A percentile compares a stretch with the other conserved stretches of the same genome.
Evolutionary conservation across 1,140 invertebrate species (phyloP).

Genomic region (Cyphomyrmex costatus): DNA sequence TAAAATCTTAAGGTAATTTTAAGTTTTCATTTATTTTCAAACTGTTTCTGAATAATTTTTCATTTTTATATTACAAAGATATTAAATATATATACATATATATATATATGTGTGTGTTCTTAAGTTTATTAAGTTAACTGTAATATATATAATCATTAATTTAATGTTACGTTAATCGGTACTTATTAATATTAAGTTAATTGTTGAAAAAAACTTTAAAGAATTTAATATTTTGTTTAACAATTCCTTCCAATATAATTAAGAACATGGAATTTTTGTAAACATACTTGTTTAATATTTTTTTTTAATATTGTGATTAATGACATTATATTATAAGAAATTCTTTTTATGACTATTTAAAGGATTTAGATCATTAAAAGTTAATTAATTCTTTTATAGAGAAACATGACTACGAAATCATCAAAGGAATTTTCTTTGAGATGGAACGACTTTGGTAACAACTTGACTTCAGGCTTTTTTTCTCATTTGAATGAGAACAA

Average conservation of each 20-base stretch:
- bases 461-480: slow-evolving; percentile 90
- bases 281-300: not conserved
- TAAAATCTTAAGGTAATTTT: no score
- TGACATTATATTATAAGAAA: not conserved
- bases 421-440: slow-evolving; percentile 91
- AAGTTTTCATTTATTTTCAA: no score
- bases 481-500: slow-evolving; percentile 90
- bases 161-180: no score
- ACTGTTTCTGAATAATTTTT: no score
- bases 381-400: slow-evolving; percentile 11
- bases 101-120: no score
- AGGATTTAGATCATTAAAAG: not conserved
- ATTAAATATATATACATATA: no score
- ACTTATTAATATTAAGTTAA: no score
- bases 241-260: not conserved
- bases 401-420: slow-evolving; percentile 78
- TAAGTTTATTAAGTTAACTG: no score
- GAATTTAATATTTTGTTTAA: not conserved
- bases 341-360: not conserved
- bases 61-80: no score
- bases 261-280: not conserved
- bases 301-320: not conserved
- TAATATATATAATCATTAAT: no score
- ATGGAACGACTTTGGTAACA: slow-evolving; percentile 92
- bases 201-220: not conserved